Conservation (phyloP, 2,888 invertebrate species). For the Glomeris marginata region DNA sequence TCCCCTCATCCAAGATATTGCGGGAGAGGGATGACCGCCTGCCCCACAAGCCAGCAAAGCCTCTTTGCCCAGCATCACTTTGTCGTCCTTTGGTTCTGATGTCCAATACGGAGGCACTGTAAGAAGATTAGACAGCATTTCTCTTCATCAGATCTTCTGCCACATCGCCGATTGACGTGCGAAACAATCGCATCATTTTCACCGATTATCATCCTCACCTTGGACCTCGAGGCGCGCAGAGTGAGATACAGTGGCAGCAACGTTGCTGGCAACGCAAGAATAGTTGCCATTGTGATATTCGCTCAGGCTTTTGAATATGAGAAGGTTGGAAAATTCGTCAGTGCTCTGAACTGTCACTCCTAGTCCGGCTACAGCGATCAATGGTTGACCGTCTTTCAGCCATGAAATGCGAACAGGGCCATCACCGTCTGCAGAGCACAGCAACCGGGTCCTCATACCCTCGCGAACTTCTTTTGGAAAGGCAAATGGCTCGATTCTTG, state of each 20-base stretch:
- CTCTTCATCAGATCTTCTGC: neutral
- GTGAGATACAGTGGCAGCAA: conserved; percentile 20
- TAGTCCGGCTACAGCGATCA: conserved; percentile 26
- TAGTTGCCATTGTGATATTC: conserved; percentile 35
- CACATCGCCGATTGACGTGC: neutral
- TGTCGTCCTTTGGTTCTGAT: conserved; percentile 25
- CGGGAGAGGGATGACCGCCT: conserved; percentile 26
- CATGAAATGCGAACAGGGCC: conserved; percentile 33
- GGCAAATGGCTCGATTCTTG: conserved; percentile 30
- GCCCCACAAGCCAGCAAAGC: conserved; percentile 26
- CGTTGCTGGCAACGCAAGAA: conserved; percentile 31
- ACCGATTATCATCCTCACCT: conserved; percentile 6
- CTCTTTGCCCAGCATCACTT: conserved; percentile 23
- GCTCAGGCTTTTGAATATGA: conserved; percentile 37
- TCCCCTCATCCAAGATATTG: conserved; percentile 27
- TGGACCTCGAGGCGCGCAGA: conserved; percentile 22
- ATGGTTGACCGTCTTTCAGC: conserved; percentile 37
- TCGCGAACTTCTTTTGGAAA: conserved; percentile 26
- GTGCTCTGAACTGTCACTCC: conserved; percentile 22
- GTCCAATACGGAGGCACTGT: conserved; percentile 30
- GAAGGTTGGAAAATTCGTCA: conserved; percentile 28
- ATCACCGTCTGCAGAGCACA: conserved; percentile 36
- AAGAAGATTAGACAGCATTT: conserved; percentile 8
- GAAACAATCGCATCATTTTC: no score
- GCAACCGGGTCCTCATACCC: conserved; percentile 30